Evolutionary conservation across 2,113 vertebrate genomes (phyloP).

Genomic region (Choloepus hoffmanni): DNA sequence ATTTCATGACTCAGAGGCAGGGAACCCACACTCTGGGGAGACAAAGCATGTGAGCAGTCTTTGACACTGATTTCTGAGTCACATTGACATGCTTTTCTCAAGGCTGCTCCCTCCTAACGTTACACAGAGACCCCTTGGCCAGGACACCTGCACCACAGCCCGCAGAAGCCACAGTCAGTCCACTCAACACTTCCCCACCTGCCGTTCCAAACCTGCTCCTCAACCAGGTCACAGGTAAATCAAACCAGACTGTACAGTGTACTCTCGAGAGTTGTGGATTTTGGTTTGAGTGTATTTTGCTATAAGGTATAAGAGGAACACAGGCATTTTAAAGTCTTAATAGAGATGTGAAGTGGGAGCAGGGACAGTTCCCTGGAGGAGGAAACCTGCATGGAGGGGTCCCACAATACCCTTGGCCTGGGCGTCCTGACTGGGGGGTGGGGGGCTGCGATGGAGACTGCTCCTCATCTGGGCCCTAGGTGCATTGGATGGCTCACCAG

Average conservation of each 20-base stretch:
- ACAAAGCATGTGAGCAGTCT: no score
- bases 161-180: no score
- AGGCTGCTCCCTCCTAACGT: not conserved
- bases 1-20: no score
- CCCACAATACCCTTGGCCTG: no score
- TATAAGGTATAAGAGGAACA: not conserved
- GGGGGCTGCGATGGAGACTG: not conserved
- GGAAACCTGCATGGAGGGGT: not conserved
- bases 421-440: not conserved
- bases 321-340: not conserved
- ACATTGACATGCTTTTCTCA: not conserved
- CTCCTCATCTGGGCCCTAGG: not conserved
- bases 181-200: no score
- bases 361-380: not conserved
- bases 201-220: no score
- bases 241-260: not conserved
- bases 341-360: no score
- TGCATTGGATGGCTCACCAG: not conserved
- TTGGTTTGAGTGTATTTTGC: not conserved
- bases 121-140: not conserved
- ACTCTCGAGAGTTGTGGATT: no score
- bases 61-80: not conserved
- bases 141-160: no score
- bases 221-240: not conserved
- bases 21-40: not conserved